These are phyloP conservation scores for Enteromius afrohamiltoni DNA, from an alignment of 2,797 vertebrate species.

Conservation along the genomic window DNA sequence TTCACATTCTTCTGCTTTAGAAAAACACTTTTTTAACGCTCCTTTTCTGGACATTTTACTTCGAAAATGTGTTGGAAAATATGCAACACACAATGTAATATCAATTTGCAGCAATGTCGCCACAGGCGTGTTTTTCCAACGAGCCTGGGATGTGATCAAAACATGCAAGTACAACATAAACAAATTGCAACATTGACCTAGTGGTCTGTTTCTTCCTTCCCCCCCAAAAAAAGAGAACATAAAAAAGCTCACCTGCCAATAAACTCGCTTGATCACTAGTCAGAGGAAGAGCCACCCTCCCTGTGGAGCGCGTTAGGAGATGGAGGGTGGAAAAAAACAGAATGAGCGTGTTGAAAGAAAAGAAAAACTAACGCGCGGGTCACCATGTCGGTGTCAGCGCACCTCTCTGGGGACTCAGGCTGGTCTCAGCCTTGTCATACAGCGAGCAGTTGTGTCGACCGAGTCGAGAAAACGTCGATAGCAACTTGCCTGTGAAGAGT, in stretches of 20 bases:
- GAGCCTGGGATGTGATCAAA: not conserved
- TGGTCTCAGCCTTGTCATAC: conserved; percentile 96
- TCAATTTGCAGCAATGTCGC: not conserved
- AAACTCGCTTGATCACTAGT: conserved; percentile 89
- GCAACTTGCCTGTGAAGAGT: conserved; percentile 96
- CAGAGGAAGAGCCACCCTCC: conserved; percentile 79
- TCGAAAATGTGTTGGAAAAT: not conserved
- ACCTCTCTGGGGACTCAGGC: conserved; percentile 86
- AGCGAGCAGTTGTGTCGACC: conserved; percentile 80
- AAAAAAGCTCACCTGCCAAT: conserved; percentile 82
- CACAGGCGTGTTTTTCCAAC: not conserved
- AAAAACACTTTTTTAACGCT: not conserved
- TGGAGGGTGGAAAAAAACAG: conserved; percentile 47
- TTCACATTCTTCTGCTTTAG: not conserved
- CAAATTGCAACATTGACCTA: conserved; percentile 42
- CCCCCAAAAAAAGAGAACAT: conserved; percentile 21
- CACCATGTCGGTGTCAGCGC: conserved; percentile 88
- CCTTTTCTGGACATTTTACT: too few species aligned
- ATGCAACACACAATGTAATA: not conserved
- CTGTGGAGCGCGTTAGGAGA: conserved; percentile 66
- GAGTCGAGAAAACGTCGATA: conserved; percentile 88
- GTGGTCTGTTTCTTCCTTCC: conserved; percentile 38
- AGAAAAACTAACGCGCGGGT: conserved; percentile 89
- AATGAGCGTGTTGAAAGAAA: conserved; percentile 91
- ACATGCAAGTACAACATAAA: conserved; percentile 41